Evolutionary conservation across 1,140 invertebrate genomes (phyloP), one percentile per base, ranked within the genome.

Genomic region (Drosophila virilis): DNA sequence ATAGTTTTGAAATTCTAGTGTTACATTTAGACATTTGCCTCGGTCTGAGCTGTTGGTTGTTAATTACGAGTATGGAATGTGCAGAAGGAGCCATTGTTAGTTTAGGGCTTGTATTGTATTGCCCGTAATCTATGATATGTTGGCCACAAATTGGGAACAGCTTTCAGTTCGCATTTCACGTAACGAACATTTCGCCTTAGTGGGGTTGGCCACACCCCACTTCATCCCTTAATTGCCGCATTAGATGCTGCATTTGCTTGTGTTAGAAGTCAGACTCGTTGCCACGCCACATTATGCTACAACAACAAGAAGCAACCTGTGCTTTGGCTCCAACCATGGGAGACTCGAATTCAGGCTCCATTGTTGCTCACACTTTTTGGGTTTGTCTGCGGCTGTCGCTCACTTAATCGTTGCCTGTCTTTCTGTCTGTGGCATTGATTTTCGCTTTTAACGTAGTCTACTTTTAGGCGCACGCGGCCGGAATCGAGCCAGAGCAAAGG

Each of bases 391-490:
- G 79, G 74, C 79, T 77, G 74, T 82, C 79, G 79, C 79, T 82
- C 79, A 78, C 78, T 77, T 74, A 82, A 80, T 81, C 74, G 58
- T 38, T 71, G 64, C 72, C 50, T 32, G 48, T 35, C 59, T 55
- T 42, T 35, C 70, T 65, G 75, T 82, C 70, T 61, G 59, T 75
- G 79, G 79, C 80, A 83, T 81, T 81, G 79, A 81, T 81, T 81
- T 81, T 81, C 79, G 78, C 79, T 81, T 80, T 81, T 72, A 75
- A 73, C 78, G 48, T 83, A 83, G 67, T 78, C 76, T 79, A 78
- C 76, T 76, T 60, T 83, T 77, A 67, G 80, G 76, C 76, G 57
- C 67, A 70, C 48, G 48, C 55, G 46, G 22, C 55, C 46, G 45
- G 33, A 50, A 13, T 50, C 42, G 32, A 10, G 37, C 37, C 37